Evolutionary conservation across 2,888 invertebrate species (phyloP), one percentile per base, ranked within the genome.

Genomic region (Cremastobaeus sp.): DNA sequence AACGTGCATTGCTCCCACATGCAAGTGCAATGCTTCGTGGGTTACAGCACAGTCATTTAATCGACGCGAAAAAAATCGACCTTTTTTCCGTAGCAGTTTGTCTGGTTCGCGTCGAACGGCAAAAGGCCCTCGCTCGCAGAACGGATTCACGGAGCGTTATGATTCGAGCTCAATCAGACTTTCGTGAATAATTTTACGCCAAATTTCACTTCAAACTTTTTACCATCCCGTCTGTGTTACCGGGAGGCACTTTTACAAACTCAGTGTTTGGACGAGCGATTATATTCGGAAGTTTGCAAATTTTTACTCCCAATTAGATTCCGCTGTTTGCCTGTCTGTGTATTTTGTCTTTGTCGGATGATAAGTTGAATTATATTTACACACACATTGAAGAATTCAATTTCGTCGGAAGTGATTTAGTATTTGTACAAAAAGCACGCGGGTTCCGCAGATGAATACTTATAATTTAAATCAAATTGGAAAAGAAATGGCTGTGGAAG

Each of bases 171-270:
- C 80, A 79, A 79, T 81, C 79, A 79, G 81, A 82, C 81, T 85
- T 83, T 79, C 83, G 84, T 84, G 87, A 85, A 86, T 86, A 85
- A 87, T 86, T 87, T 87, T 82, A 84, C 86, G 84, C 80, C 77
- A 83, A 85, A 86, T 87, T 87, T 81, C 81, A 83, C 83, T 80
- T 71, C 79, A 80, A 83, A 85, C 82, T 83, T 83, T 80, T 77
- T 77, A 74, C 71, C 57, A 66, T 50, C 65, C 55, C 65, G 50
- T 62, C 50, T 60, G 37, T 48, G 70, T 45, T 47, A 35, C 28
- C 25, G 5, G 25, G 5, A 25, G 25, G 4, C 8, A 25, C 8
- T 4, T 32, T 32, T 32, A 6, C 11, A n/a, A n/a, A n/a, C n/a
- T n/a, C n/a, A n/a, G n/a, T n/a, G n/a, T n/a, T n/a, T n/a, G n/a